A percentile compares a stretch with the other conserved stretches of the same genome.
These are phyloP conservation scores for Hemibagrus guttatus DNA, from an alignment of 2,797 vertebrate genomes.

Conservation along the genomic window DNA sequence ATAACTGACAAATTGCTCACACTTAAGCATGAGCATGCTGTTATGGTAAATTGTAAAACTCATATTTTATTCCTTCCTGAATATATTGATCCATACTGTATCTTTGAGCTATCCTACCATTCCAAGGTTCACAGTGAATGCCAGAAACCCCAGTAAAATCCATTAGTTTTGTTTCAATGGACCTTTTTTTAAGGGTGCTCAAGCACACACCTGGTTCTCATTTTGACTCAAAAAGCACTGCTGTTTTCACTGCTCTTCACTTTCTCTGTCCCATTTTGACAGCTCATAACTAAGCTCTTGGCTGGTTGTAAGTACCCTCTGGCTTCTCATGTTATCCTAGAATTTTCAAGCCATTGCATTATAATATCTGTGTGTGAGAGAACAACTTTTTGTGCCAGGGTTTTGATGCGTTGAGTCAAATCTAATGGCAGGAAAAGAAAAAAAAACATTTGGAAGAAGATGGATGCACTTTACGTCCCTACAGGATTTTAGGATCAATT, in stretches of 20 bases:
- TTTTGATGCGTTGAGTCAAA: background rate
- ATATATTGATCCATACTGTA: background rate
- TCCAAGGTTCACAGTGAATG: background rate
- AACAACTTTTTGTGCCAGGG: background rate
- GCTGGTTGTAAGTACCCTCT: conserved; percentile 24
- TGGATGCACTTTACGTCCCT: background rate
- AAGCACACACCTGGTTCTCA: conserved; percentile 42
- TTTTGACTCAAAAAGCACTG: conserved; percentile 12
- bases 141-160: background rate
- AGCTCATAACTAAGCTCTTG: conserved; percentile 27
- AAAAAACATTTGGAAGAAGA: background rate
- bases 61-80: background rate
- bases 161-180: background rate
- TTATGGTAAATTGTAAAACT: background rate
- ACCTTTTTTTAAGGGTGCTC: background rate
- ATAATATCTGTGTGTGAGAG: conserved; percentile 7
- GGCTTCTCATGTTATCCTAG: conserved; percentile 7
- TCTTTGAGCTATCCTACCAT: background rate
- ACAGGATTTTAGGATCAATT: conserved; percentile 12
- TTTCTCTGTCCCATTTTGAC: conserved; percentile 35
- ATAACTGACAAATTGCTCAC: background rate
- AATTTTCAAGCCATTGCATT: conserved; percentile 8
- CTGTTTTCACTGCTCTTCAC: conserved; percentile 14
- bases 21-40: background rate
- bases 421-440: background rate